Percentiles rank a stretch among this genome's conserved stretches.
Evolutionary conservation across 2,113 vertebrate species (phyloP).

Genomic region (Leucosticte australis): DNA sequence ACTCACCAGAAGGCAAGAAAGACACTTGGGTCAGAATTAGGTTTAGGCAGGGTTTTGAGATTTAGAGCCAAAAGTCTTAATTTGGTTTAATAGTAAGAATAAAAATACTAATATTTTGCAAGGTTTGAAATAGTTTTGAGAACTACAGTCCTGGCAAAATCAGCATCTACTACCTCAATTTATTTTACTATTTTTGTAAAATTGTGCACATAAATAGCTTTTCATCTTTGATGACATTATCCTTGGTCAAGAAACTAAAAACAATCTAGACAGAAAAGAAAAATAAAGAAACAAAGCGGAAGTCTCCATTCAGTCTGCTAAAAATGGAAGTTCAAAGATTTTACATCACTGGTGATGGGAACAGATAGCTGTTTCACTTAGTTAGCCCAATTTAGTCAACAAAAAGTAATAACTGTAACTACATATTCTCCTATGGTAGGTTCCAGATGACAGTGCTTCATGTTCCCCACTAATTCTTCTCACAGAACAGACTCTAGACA

Average conservation of each 20-base stretch:
- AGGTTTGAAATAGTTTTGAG: background rate
- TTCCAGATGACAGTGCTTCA: background rate
- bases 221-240: background rate
- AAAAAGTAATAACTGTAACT: background rate
- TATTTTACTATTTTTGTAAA: background rate
- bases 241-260: background rate
- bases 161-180: background rate
- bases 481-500: background rate
- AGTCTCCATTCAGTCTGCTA: background rate
- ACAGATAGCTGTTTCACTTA: background rate
- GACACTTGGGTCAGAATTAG: background rate
- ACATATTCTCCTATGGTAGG: fast-evolving
- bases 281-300: background rate
- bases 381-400: background rate
- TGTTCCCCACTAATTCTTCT: background rate
- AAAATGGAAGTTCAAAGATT: background rate
- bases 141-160: background rate
- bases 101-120: background rate
- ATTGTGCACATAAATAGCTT: background rate
- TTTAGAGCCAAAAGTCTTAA: background rate
- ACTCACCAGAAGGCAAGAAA: background rate
- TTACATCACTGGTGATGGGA: fast-evolving
- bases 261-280: background rate
- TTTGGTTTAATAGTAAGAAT: background rate
- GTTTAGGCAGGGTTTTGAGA: background rate